Conservation (phyloP, 2,113 vertebrate genomes). For the Urocitellus parryii region DNA sequence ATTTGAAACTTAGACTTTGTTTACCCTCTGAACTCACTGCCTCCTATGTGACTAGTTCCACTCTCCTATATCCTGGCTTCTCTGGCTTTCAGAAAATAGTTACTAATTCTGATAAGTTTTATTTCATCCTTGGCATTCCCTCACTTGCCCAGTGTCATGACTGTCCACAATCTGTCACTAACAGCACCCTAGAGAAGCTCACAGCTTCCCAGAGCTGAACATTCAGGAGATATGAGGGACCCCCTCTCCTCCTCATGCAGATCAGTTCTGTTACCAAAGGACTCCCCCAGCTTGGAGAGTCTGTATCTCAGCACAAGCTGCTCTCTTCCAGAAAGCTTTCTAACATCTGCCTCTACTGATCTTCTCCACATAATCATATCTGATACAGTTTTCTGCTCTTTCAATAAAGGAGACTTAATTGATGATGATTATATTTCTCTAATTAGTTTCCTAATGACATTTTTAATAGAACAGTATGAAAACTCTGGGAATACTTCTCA, state of each 20-base stretch:
- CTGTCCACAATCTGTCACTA: background rate
- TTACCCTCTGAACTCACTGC: background rate
- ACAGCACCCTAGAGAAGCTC: background rate
- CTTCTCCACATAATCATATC: slow-evolving; percentile 63
- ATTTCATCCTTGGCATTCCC: background rate
- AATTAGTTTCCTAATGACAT: slow-evolving; percentile 82
- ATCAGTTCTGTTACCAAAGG: background rate
- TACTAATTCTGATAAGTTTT: background rate
- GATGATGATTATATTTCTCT: slow-evolving; percentile 79
- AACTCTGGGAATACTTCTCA: slow-evolving; percentile 37
- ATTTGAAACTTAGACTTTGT: background rate
- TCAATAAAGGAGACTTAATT: slow-evolving; percentile 70
- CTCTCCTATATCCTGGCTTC: background rate
- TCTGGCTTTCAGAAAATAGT: background rate
- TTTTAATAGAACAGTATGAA: slow-evolving; percentile 59
- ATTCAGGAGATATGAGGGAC: background rate
- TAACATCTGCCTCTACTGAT: slow-evolving; percentile 47
- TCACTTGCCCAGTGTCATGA: background rate
- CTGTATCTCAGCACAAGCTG: background rate
- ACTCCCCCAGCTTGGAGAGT: background rate
- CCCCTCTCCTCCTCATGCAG: background rate
- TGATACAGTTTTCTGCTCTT: slow-evolving; percentile 56
- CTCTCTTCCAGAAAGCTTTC: slow-evolving; percentile 39
- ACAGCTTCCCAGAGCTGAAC: background rate
- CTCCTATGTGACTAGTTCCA: background rate